phyloP scores from a whole-genome alignment of 2,888 invertebrate species.

The Chironomus tentans region DNA sequence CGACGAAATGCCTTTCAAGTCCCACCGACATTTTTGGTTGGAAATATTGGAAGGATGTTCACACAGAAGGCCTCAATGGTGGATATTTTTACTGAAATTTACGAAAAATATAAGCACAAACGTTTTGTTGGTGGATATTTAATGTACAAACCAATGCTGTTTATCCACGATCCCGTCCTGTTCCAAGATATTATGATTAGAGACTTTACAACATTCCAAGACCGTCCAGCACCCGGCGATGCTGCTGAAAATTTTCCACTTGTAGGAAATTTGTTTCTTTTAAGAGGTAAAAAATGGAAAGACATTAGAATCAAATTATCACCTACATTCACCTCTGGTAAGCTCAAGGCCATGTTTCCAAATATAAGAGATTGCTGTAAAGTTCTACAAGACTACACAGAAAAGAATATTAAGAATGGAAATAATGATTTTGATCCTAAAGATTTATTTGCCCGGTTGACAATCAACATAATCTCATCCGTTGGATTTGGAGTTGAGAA shows the following conservation, averaged over 20 bases:
- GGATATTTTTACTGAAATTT: slow-evolving; percentile 45
- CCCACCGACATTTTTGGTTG: background rate
- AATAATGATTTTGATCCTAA: slow-evolving; percentile 40
- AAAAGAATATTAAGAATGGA: slow-evolving; percentile 35
- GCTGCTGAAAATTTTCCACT: slow-evolving; percentile 48
- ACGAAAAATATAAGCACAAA: slow-evolving; percentile 41
- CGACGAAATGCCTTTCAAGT: background rate
- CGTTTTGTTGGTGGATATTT: slow-evolving; percentile 48
- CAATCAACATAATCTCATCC: slow-evolving; percentile 35
- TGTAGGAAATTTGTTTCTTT: slow-evolving; percentile 48
- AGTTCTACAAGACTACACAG: slow-evolving; percentile 42
- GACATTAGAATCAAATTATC: slow-evolving; percentile 49
- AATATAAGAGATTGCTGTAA: slow-evolving; percentile 46
- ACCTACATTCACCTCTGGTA: slow-evolving; percentile 52
- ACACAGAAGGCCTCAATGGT: background rate
- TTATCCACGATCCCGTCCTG: slow-evolving; percentile 49
- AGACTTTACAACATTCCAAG: slow-evolving; percentile 51
- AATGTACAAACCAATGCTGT: slow-evolving; percentile 47
- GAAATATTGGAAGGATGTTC: background rate
- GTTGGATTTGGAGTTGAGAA: slow-evolving; percentile 37
- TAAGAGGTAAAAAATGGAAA: slow-evolving; percentile 51
- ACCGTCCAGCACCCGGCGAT: slow-evolving; percentile 48
- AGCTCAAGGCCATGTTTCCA: slow-evolving; percentile 50
- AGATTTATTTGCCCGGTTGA: slow-evolving; percentile 34
- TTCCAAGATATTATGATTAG: slow-evolving; percentile 49